These are phyloP conservation scores for Molossus molossus DNA, from an alignment of 2,797 vertebrate species.

Conservation along the genomic window DNA sequence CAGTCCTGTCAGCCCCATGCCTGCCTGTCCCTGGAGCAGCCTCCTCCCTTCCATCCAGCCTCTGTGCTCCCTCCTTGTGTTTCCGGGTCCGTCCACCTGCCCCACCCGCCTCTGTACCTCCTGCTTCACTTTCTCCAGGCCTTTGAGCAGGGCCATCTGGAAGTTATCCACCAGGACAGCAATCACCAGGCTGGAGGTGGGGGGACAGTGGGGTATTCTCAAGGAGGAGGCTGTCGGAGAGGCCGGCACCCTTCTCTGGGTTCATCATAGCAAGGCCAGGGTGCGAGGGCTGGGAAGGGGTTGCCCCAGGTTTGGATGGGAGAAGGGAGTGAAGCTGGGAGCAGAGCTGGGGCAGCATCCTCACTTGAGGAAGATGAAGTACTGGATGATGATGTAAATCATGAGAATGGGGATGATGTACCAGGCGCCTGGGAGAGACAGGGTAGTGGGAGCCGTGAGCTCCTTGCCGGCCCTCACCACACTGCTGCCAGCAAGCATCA, in stretches of 20 bases:
- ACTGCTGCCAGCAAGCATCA: not conserved
- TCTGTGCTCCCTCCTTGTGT: rapidly evolving
- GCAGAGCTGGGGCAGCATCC: not conserved
- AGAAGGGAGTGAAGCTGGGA: not conserved
- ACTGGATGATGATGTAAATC: constrained; percentile 87
- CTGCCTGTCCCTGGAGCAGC: not conserved
- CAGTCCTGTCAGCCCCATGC: not conserved
- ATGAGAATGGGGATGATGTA: constrained; percentile 88
- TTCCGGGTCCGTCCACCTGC: too few species aligned
- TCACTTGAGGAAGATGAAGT: constrained; percentile 88
- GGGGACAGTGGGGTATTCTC: not conserved
- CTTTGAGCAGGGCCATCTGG: constrained; percentile 85
- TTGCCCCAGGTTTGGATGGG: rapidly evolving
- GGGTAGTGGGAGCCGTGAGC: not conserved
- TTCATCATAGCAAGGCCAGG: not conserved
- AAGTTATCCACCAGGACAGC: constrained; percentile 89
- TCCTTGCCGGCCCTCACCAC: rapidly evolving
- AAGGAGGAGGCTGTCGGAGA: constrained; percentile 29
- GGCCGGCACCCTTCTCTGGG: not conserved
- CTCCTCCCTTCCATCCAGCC: not conserved
- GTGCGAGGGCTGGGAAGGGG: not conserved
- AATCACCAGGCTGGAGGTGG: constrained; percentile 84
- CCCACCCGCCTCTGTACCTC: constrained; percentile 60
- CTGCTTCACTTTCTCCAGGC: constrained; percentile 75
- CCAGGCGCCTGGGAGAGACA: constrained; percentile 75